phyloP scores from a whole-genome alignment of 2,888 invertebrate species.

The Uropetala carovei region DNA sequence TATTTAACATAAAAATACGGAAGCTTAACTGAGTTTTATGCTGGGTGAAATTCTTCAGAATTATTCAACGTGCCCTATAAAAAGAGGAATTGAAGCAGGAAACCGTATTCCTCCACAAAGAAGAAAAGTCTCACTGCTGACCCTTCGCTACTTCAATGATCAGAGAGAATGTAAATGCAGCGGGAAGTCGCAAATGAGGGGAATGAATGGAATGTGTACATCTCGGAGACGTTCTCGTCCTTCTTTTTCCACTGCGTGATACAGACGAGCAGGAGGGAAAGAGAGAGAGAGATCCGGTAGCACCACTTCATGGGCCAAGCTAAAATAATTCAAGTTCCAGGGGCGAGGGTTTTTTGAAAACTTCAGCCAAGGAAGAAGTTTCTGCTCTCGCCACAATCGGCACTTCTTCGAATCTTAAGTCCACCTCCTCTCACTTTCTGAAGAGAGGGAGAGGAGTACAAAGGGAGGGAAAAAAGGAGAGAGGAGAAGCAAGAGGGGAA shows the following conservation, averaged over 20 bases:
- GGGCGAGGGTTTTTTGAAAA: background rate
- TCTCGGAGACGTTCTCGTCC: background rate
- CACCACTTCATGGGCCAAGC: background rate
- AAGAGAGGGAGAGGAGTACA: no score
- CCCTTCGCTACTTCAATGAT: background rate
- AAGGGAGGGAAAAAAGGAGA: no score
- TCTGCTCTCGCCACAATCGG: background rate
- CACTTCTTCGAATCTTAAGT: conserved; percentile 14
- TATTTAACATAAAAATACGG: background rate
- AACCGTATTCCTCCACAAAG: background rate
- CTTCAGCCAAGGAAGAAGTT: background rate
- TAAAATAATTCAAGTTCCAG: conserved; percentile 19
- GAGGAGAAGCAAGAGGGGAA: background rate
- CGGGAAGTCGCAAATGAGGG: background rate
- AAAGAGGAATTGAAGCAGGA: background rate
- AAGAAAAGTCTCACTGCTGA: background rate
- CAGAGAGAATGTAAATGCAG: background rate
- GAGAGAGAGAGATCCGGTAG: background rate
- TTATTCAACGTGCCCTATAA: background rate
- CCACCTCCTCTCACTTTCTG: background rate
- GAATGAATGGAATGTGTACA: background rate
- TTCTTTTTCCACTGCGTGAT: conserved; percentile 4
- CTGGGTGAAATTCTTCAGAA: background rate
- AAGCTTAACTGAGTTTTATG: conserved; percentile 1
- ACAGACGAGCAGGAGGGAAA: background rate